Percentiles rank a stretch among this genome's conserved stretches.
phyloP scores from a whole-genome alignment of 2,113 vertebrate species.

The Poeciliopsis retropinna region DNA sequence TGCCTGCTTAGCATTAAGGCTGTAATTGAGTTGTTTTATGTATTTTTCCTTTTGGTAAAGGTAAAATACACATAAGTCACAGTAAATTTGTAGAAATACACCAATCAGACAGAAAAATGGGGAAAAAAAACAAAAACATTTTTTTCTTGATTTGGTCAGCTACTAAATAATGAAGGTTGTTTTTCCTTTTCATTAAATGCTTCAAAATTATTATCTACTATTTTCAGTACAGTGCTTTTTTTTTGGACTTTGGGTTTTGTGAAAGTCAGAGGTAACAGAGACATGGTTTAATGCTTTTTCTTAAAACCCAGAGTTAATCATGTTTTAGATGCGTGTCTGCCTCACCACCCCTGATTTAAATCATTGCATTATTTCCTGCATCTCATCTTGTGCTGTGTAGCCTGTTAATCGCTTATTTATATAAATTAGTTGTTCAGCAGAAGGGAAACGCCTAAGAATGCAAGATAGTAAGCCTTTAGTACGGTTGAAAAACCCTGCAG shows the following conservation, averaged over 20 bases:
- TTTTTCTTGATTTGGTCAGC: background rate
- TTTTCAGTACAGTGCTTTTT: too few species aligned
- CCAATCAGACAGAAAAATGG: background rate
- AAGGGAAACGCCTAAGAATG: background rate
- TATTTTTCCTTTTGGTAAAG: background rate
- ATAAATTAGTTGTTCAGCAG: background rate
- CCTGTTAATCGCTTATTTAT: background rate
- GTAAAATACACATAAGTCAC: background rate
- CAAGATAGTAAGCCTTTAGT: background rate
- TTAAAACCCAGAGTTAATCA: background rate
- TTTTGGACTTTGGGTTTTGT: too few species aligned
- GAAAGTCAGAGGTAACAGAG: too few species aligned
- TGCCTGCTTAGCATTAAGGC: background rate
- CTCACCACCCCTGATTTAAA: background rate
- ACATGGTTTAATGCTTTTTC: too few species aligned
- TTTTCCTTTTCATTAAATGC: background rate
- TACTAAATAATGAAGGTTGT: background rate
- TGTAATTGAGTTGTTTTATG: background rate
- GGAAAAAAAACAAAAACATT: too few species aligned
- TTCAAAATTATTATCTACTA: background rate
- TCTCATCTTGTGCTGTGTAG: background rate
- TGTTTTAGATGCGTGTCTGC: background rate
- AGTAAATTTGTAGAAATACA: background rate
- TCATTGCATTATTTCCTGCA: background rate
- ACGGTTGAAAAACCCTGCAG: background rate